These are phyloP conservation scores for Acanthopleura granulata DNA, from an alignment of 2,888 invertebrate genomes.

Conservation along the genomic window DNA sequence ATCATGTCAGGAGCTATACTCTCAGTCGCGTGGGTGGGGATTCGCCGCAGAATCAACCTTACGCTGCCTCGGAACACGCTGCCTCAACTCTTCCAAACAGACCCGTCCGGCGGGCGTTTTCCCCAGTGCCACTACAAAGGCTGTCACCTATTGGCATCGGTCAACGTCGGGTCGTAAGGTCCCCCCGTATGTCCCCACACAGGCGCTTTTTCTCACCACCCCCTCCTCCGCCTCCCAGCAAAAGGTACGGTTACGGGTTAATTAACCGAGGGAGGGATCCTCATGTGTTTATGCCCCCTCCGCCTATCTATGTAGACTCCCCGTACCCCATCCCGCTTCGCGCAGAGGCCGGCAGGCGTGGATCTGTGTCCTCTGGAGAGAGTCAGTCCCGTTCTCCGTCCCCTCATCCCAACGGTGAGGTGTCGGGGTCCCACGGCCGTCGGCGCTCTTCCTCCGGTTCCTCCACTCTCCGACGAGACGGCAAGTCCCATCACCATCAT, in stretches of 20 bases:
- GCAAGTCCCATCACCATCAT: conserved; percentile 42
- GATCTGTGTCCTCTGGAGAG: conserved; percentile 23
- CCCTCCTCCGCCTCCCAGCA: conserved; percentile 21
- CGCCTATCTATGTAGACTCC: conserved; percentile 9
- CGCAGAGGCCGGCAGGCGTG: conserved; percentile 1
- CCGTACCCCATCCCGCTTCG: not conserved
- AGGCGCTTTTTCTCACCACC: conserved; percentile 19
- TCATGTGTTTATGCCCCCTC: conserved; percentile 14
- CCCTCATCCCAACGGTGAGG: conserved; percentile 13
- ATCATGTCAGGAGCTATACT: conserved; percentile 57
- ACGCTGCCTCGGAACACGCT: conserved; percentile 7
- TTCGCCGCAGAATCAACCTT: conserved; percentile 24
- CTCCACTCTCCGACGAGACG: conserved; percentile 27
- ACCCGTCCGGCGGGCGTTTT: conserved; percentile 2
- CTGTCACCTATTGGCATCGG: not conserved
- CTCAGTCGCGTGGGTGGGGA: conserved; percentile 41
- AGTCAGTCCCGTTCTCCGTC: conserved; percentile 22
- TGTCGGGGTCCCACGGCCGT: conserved; percentile 20
- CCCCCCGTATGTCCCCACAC: conserved; percentile 26
- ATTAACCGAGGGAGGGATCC: conserved; percentile 9
- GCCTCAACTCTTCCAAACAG: conserved; percentile 11
- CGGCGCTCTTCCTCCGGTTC: conserved; percentile 30
- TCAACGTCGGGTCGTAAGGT: not conserved
- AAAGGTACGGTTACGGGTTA: conserved; percentile 9
- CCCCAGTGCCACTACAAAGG: conserved; percentile 20